Conservation (phyloP, 2,113 vertebrate species). For the Puntigrus tetrazona region DNA sequence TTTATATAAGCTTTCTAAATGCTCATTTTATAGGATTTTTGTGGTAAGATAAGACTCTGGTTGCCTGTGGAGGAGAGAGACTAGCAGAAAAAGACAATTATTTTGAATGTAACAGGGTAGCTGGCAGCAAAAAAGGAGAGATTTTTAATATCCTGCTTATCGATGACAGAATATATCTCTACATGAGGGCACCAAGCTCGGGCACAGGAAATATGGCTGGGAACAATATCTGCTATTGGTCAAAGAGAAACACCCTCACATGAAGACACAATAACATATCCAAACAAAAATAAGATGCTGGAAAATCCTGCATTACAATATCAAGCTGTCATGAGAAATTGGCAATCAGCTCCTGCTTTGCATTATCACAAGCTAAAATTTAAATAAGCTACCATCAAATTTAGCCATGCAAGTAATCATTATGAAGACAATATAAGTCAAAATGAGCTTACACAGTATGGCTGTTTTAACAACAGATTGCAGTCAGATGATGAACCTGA, state of each 20-base stretch:
- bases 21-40: neutral
- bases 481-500: neutral
- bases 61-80: neutral
- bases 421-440: neutral
- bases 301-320: neutral
- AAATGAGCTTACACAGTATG: neutral
- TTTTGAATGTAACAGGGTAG: conserved; percentile 10
- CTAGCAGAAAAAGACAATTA: neutral
- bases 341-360: neutral
- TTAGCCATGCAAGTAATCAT: neutral
- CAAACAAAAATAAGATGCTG: neutral
- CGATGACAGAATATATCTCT: conserved; percentile 62
- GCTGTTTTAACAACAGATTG: neutral
- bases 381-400: neutral
- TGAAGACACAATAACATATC: neutral
- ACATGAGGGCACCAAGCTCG: conserved; percentile 52
- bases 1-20: neutral
- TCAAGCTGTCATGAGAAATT: neutral
- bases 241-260: conserved; percentile 10
- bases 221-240: conserved; percentile 64
- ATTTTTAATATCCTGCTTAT: conserved; percentile 75
- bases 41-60: neutral
- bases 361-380: neutral
- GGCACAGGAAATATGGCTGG: conserved; percentile 66
- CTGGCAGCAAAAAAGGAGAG: conserved; percentile 47